Conservation (phyloP, 2,797 vertebrate species). For the Premnoplex brunnescens region DNA sequence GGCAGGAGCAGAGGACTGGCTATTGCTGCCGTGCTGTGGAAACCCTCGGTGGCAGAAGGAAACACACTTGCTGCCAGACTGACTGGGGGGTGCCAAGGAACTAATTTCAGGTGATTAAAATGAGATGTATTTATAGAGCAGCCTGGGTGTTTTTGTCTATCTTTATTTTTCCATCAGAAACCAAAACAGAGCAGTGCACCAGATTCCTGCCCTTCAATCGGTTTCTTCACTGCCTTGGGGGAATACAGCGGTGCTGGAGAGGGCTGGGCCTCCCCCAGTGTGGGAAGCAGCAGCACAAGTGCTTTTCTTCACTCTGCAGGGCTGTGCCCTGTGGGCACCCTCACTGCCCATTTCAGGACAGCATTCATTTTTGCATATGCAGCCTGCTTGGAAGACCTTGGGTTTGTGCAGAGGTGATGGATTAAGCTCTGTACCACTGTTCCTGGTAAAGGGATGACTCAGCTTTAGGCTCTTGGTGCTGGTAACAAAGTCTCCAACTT, state of each 20-base stretch:
- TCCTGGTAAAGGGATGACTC: neutral
- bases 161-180: neutral
- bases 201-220: neutral
- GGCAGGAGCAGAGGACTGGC: neutral
- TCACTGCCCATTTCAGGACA: neutral
- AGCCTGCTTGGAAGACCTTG: neutral
- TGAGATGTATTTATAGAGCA: slow-evolving; percentile 48
- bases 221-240: rapidly evolving
- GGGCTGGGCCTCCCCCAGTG: neutral
- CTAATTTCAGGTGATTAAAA: slow-evolving; percentile 52
- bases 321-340: neutral
- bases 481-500: neutral
- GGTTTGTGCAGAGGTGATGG: neutral
- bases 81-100: neutral
- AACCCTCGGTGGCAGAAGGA: neutral
- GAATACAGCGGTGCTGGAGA: neutral
- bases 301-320: neutral
- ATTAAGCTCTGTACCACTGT: neutral
- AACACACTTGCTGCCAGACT: neutral
- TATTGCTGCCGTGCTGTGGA: neutral
- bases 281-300: neutral
- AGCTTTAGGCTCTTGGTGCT: neutral
- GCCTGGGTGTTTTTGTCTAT: neutral
- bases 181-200: neutral
- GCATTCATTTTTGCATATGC: rapidly evolving